Evolutionary conservation across 2,113 vertebrate genomes (phyloP).

Genomic region (Salminus brasiliensis): DNA sequence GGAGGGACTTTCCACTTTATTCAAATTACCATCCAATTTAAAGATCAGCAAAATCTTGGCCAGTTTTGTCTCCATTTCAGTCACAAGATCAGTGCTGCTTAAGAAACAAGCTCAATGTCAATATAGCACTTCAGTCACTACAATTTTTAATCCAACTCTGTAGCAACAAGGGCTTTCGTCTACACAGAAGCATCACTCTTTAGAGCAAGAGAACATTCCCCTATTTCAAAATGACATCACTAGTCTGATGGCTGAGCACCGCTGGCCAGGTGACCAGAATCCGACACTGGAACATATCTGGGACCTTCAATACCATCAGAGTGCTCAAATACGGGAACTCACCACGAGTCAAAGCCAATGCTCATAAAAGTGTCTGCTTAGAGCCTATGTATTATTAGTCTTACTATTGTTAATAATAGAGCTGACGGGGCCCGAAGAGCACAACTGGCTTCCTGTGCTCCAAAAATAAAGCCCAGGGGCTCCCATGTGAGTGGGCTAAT

Average conservation of each 20-base stretch:
- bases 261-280: background rate
- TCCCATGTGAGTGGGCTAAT: slow-evolving; percentile 35
- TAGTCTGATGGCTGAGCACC: background rate
- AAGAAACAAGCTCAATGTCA: no score
- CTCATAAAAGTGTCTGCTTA: slow-evolving; percentile 7
- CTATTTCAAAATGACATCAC: slow-evolving; percentile 16
- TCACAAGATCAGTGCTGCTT: no score
- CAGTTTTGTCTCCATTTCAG: no score
- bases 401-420: slow-evolving; percentile 55
- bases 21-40: no score
- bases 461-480: slow-evolving; percentile 41
- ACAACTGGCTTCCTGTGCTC: slow-evolving; percentile 38
- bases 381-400: slow-evolving; percentile 1
- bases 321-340: background rate
- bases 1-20: no score
- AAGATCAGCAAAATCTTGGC: no score
- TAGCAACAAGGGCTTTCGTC: no score
- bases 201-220: background rate
- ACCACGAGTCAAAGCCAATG: background rate
- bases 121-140: no score
- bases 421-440: slow-evolving; percentile 14
- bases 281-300: background rate
- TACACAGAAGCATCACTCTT: background rate
- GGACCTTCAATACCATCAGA: background rate
- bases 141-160: no score